Evolutionary conservation across 2,797 vertebrate genomes (phyloP).

Genomic region (Euphonia xanthogaster): DNA sequence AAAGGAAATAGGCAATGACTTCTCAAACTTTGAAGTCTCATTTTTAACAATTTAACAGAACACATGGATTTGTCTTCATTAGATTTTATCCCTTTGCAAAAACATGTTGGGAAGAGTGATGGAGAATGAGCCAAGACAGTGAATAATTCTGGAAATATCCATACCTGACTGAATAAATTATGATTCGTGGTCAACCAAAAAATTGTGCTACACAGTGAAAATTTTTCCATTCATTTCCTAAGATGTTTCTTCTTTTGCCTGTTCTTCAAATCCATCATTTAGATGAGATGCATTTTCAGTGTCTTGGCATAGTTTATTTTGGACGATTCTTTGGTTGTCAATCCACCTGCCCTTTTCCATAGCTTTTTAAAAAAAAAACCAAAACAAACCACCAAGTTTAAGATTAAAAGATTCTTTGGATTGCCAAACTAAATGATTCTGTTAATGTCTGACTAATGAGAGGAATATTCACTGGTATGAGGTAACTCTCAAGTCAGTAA

Average conservation of each 20-base stretch:
- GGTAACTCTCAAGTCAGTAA: neutral
- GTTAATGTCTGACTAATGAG: neutral
- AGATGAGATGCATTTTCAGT: neutral
- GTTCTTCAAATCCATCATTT: neutral
- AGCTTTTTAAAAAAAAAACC: no score
- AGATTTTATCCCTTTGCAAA: neutral
- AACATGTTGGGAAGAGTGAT: neutral
- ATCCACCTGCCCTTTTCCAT: neutral
- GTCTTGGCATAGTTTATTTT: neutral
- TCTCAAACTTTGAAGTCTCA: neutral
- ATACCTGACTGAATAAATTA: neutral
- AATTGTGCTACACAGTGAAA: neutral
- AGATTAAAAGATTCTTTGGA: neutral
- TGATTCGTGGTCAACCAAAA: neutral
- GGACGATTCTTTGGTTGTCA: neutral
- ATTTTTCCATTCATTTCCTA: neutral
- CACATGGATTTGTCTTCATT: neutral
- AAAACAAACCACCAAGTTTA: neutral
- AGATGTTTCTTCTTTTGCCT: neutral
- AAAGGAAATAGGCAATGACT: neutral
- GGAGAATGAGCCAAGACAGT: neutral
- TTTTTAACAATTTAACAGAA: constrained; percentile 1
- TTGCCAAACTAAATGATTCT: neutral
- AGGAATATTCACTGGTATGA: neutral
- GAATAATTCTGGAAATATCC: constrained; percentile 1